Evolutionary conservation across 2,797 vertebrate species (phyloP), one percentile per base, ranked within the genome.

Genomic region (Molothrus ater): DNA sequence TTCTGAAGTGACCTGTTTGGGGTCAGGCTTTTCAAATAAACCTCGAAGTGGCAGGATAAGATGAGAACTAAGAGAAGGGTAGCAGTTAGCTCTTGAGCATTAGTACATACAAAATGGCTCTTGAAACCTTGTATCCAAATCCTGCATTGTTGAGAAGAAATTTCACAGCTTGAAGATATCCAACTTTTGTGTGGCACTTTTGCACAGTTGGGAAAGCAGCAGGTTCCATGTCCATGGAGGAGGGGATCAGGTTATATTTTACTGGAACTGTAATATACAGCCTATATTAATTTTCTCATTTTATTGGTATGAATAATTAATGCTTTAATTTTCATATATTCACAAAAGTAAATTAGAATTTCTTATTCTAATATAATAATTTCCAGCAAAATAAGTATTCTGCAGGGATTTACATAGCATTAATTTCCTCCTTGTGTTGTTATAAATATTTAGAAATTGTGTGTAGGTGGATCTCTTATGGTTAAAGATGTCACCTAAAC

Each of bases 301-400:
- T 76, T 89, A 73, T 76, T 64, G 92, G 38, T 60, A 81, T 97
- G 73, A 97, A 95, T 96, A 96, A 97, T 95, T 95, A 95, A 97
- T 96, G 68, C 21, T 95, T 91, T 82, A 32, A 71, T 95, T 96
- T 97, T 96, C 75, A 92, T 91, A 90, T 92, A 69, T 86, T 94
- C 92, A 60, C 64, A 26, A 86, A 82, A 48, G 26, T 88, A 87
- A 94, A 90, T 65, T 66, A 90, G 40, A 93, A 56, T 53, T 92
- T 45, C 68, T 92, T 83, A 93, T 96, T 87, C 72, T 59, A 83
- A 75, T 80, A 68, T 80, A 93, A 86, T 90, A 88, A 88, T 68
- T 86, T 61, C 47, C 38, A 56, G 60, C n/a, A 92, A 97, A 97
- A 90, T 94, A 93, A 88, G 87, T 92, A 82, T 88, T 96, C 82